phyloP scores from a whole-genome alignment of 1,140 invertebrate species.

The Temnothorax curvispinosus region DNA sequence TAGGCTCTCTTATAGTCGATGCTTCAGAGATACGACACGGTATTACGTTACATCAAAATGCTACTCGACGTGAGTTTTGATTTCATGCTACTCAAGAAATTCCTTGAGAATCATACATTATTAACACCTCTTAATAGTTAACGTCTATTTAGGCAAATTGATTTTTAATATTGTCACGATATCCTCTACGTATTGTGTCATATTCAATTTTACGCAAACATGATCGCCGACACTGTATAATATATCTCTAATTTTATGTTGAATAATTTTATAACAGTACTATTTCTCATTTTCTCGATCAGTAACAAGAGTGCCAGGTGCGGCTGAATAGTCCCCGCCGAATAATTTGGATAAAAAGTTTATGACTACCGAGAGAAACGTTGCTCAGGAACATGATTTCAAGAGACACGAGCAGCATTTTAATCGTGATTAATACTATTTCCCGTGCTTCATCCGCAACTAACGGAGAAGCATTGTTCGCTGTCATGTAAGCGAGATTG shows the following conservation, averaged over 20 bases:
- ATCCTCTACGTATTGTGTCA: neutral
- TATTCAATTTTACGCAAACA: neutral
- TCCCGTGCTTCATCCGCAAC: conserved; percentile 4
- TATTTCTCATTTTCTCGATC: neutral
- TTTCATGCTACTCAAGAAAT: conserved; percentile 47
- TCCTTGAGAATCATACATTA: conserved; percentile 6
- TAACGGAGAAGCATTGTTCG: conserved; percentile 24
- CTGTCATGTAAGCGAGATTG: conserved; percentile 43
- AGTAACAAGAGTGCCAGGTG: conserved; percentile 14
- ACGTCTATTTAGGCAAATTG: neutral
- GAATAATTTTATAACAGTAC: neutral
- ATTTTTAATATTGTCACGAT: neutral
- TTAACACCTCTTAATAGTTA: conserved; percentile 19
- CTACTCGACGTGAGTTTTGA: conserved; percentile 32
- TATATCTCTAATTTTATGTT: conserved; percentile 6
- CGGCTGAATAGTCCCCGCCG: neutral
- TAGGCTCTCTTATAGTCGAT: conserved; percentile 47
- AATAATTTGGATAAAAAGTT: conserved; percentile 43
- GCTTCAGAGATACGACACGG: conserved; percentile 22
- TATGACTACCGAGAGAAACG: conserved; percentile 18
- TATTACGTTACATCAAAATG: conserved; percentile 47
- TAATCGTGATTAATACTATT: conserved; percentile 66
- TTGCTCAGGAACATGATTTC: conserved; percentile 15
- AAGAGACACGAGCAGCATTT: conserved; percentile 27
- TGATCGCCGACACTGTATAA: neutral